Evolutionary conservation across 1,140 invertebrate genomes (phyloP).

Genomic region (Phthorimaea operculella): DNA sequence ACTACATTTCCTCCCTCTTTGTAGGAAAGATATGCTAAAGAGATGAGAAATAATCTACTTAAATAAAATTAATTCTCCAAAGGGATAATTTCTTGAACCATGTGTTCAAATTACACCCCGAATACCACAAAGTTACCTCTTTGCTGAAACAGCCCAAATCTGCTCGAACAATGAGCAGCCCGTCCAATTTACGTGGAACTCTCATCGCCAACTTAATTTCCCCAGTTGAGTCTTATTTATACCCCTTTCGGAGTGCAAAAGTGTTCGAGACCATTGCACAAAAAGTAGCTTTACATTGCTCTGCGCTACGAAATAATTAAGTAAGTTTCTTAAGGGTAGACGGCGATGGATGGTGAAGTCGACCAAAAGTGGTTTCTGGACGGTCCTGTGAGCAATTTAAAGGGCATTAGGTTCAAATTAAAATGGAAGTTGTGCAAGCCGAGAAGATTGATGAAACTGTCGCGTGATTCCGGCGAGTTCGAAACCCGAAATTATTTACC

Average conservation of each 20-base stretch:
- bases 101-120: background rate
- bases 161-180: background rate
- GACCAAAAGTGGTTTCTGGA: too few species aligned
- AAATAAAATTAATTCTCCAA: too few species aligned
- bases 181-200: background rate
- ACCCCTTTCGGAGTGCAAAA: too few species aligned
- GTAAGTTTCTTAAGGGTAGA: background rate
- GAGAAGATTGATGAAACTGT: conserved; percentile 31
- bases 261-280: too few species aligned
- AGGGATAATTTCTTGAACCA: too few species aligned
- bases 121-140: conserved; percentile 1
- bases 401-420: background rate
- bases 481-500: conserved; percentile 21
- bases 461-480: conserved; percentile 21
- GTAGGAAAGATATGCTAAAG: too few species aligned
- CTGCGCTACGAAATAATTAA: too few species aligned
- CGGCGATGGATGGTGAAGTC: background rate
- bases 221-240: conserved; percentile 1
- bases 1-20: too few species aligned
- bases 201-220: background rate
- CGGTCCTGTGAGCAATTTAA: too few species aligned
- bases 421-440: background rate
- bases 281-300: too few species aligned
- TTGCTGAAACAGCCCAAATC: background rate
- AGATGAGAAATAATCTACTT: too few species aligned